Base-by-base conservation (phyloP, 2,888 invertebrate species). In the Hoplodrina blanda region DNA sequence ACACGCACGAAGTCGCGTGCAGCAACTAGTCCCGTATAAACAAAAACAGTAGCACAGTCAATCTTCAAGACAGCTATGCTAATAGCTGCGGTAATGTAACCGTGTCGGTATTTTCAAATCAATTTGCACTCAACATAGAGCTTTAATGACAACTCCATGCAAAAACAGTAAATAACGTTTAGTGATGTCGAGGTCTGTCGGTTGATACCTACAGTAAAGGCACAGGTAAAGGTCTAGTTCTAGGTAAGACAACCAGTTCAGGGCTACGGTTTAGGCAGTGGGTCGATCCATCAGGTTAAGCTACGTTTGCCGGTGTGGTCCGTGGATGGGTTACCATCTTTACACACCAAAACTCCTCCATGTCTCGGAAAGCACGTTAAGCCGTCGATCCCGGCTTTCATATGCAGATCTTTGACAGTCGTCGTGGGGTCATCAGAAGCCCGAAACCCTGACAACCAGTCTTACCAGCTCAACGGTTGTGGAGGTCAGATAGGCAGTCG, bases 161-260 rank as follows among this genome's bases (percentile, higher is more conserved):
- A 61, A 67, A 67, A 78, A 53, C 52, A 8, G 3, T 25, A 19
- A 66, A 41, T 44, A 55, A 50, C 69, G 25, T 53, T 62, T 53
- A 44, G 62, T 17, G 52, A 49, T 71, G 76, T 78, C 76, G 56
- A 71, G 78, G 73, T 56, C 60, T 52, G n/a, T 13, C 4, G 33
- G 49, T 20, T 54, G 62, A 20, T 37, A 17, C 44, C 10, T 37
- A 54, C 52, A 65, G 6, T 65, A 54, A 25, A 66, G 72, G 50
- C 66, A 77, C 71, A 62, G 65, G 6, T 65, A 54, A 25, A 66
- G 72, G 50, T 70, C 76, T 77, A 62, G 60, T 67, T 66, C 77
- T 66, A 60, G 62, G 60, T 55, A 20, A 41, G 33, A 15, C 44
- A 30, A 64, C 15, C n/a, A 69, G 62, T 50, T 63, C 62, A 71